These are phyloP conservation scores for Aphaenogaster ashmeadi DNA, from an alignment of 1,140 invertebrate genomes.

Conservation along the genomic window DNA sequence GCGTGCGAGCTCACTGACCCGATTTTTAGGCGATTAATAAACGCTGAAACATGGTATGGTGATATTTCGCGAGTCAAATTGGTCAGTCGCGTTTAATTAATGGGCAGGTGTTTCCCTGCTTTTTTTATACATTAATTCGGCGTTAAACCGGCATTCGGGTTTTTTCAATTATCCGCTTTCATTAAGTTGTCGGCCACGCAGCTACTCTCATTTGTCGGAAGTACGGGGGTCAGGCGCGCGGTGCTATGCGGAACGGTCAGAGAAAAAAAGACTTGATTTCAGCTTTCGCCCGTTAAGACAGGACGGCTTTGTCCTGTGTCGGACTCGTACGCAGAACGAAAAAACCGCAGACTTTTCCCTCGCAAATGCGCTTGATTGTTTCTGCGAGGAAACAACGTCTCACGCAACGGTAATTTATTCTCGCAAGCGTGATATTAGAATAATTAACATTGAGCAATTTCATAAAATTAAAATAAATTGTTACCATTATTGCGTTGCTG, in stretches of 20 bases:
- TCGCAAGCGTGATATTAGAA: background rate
- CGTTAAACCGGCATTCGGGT: conserved; percentile 40
- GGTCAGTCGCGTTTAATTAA: conserved; percentile 24
- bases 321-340: background rate
- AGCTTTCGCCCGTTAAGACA: conserved; percentile 32
- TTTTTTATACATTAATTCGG: conserved; percentile 33
- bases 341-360: background rate
- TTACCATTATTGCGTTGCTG: background rate
- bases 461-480: background rate
- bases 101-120: background rate
- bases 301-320: conserved; percentile 1
- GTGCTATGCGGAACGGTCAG: background rate
- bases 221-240: conserved; percentile 2
- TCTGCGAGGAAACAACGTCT: background rate
- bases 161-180: conserved; percentile 60
- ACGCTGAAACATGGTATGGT: conserved; percentile 12
- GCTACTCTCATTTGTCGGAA: conserved; percentile 37
- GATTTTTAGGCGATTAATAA: conserved; percentile 44
- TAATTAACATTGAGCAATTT: conserved; percentile 4
- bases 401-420: background rate
- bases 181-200: conserved; percentile 51
- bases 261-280: conserved; percentile 20
- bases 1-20: background rate
- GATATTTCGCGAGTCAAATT: conserved; percentile 54
- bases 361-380: conserved; percentile 4